Percentiles rank a stretch among this genome's conserved stretches.
Conservation (phyloP, 2,888 invertebrate species). For the Lithosia quadra region DNA sequence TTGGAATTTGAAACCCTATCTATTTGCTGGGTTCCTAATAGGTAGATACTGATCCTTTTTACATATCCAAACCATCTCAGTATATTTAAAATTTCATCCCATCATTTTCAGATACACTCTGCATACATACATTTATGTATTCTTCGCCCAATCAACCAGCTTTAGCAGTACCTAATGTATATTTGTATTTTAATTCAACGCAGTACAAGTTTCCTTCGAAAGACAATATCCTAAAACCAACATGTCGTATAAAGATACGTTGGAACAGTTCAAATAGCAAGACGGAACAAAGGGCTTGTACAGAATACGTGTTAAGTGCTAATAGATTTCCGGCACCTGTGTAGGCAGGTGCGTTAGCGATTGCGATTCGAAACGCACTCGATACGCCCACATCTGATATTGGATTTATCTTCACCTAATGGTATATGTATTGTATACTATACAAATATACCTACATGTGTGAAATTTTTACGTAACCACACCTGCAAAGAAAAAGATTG, state of each 20-base stretch:
- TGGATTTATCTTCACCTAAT: conserved; percentile 56
- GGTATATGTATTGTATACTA: no score
- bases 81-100: no score
- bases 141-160: background rate
- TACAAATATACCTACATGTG: background rate
- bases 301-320: conserved; percentile 61
- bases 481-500: background rate
- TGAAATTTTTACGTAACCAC: background rate
- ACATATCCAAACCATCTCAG: no score
- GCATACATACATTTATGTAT: background rate
- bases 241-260: conserved; percentile 51
- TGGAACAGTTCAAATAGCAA: conserved; percentile 50
- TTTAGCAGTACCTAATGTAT: background rate
- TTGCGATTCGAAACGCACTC: conserved; percentile 58
- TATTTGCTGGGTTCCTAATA: no score
- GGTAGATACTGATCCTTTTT: no score
- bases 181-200: background rate
- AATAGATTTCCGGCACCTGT: conserved; percentile 81
- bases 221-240: conserved; percentile 44
- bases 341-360: conserved; percentile 70
- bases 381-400: conserved; percentile 60
- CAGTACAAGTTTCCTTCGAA: conserved; percentile 12
- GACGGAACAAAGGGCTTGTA: conserved; percentile 58
- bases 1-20: no score
- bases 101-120: no score